Conservation (phyloP, 2,888 invertebrate genomes). For the Sylvicola fuscatus region DNA sequence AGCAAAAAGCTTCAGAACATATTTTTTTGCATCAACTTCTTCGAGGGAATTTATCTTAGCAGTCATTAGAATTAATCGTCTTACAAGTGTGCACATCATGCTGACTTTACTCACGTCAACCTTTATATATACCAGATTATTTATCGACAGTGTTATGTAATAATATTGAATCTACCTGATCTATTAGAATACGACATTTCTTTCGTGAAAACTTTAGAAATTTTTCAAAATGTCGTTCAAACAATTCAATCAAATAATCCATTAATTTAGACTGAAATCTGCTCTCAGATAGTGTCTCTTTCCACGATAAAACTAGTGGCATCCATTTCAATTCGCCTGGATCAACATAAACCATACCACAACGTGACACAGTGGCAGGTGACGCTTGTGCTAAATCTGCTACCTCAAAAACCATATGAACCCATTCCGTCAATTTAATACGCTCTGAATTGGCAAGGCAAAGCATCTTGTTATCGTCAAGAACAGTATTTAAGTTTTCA, state of each 20-base stretch:
- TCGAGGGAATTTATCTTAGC: slow-evolving; percentile 27
- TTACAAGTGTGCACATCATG: slow-evolving; percentile 51
- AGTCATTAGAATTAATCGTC: slow-evolving; percentile 43
- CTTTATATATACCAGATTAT: too few relatives aligned
- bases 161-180: slow-evolving; percentile 35
- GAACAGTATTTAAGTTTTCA: slow-evolving; percentile 80
- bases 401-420: slow-evolving; percentile 77
- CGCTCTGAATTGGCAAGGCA: slow-evolving; percentile 80
- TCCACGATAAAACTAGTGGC: slow-evolving; percentile 64
- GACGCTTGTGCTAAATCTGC: slow-evolving; percentile 76
- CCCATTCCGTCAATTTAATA: slow-evolving; percentile 72
- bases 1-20: slow-evolving; percentile 51
- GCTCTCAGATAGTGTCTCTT: slow-evolving; percentile 30
- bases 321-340: slow-evolving; percentile 63
- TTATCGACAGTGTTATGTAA: too few relatives aligned
- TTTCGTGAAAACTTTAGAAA: slow-evolving; percentile 46
- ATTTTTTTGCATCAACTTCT: slow-evolving; percentile 33
- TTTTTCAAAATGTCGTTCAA: slow-evolving; percentile 38
- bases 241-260: slow-evolving; percentile 43
- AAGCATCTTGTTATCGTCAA: slow-evolving; percentile 87
- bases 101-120: slow-evolving; percentile 55
- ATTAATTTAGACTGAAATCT: slow-evolving; percentile 33
- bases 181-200: slow-evolving; percentile 48
- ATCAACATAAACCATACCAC: slow-evolving; percentile 84
- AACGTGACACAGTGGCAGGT: slow-evolving; percentile 67